Percentiles rank a stretch among this genome's conserved stretches.
Evolutionary conservation across 1,140 invertebrate species (phyloP).

Genomic region (Cyclina sinensis): DNA sequence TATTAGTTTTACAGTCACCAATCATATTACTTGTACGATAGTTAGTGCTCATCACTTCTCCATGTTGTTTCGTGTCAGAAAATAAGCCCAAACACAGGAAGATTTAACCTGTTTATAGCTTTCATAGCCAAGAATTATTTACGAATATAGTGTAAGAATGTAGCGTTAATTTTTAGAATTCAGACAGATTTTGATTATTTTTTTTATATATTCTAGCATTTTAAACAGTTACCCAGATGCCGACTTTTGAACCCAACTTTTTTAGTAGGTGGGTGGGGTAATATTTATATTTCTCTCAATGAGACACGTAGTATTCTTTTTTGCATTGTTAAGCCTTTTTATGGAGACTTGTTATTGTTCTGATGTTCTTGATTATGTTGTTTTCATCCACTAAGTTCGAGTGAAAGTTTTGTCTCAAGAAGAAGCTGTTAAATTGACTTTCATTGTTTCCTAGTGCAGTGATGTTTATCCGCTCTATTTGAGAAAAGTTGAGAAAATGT

Average conservation of each 20-base stretch:
- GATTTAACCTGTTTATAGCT: background rate
- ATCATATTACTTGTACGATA: slow-evolving; percentile 6
- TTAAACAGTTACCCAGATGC: background rate
- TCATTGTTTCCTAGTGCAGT: too few relatives aligned
- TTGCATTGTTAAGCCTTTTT: background rate
- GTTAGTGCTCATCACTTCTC: background rate
- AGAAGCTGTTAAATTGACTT: background rate
- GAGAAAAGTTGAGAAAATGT: too few relatives aligned
- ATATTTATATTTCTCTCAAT: too few relatives aligned
- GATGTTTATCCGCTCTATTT: too few relatives aligned
- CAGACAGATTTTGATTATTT: too few relatives aligned
- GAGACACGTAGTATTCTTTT: background rate
- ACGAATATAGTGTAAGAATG: background rate
- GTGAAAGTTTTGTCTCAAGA: background rate
- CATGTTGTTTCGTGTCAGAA: slow-evolving; percentile 70
- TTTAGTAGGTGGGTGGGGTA: slow-evolving; percentile 31
- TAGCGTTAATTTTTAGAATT: background rate
- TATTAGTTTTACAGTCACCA: background rate
- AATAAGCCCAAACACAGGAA: background rate
- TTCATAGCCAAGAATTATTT: background rate
- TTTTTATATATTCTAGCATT: background rate
- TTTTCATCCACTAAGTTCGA: background rate
- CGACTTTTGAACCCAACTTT: background rate
- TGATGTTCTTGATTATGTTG: too few relatives aligned
- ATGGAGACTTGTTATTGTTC: background rate